These are phyloP conservation scores for Heliconius ethilla DNA, from an alignment of 2,888 invertebrate species.

Conservation along the genomic window DNA sequence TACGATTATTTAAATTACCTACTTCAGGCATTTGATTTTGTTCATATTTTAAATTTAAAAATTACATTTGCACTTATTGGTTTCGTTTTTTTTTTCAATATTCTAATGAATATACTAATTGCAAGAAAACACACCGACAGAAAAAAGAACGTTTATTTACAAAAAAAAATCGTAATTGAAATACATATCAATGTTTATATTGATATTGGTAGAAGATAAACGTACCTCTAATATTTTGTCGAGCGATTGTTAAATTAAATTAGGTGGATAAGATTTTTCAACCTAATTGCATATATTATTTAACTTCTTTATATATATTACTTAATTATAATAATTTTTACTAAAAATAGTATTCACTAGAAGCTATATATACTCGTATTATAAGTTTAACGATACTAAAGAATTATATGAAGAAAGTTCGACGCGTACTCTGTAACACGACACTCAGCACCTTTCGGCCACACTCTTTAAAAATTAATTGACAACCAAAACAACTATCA, in stretches of 20 bases:
- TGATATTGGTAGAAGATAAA: slow-evolving; percentile 9
- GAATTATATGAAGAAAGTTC: background rate
- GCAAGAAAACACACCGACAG: background rate
- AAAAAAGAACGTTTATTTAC: background rate
- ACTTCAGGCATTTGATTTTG: no score
- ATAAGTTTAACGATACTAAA: background rate
- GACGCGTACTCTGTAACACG: background rate
- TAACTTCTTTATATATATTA: background rate
- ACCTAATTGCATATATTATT: background rate
- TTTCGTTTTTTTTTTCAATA: background rate
- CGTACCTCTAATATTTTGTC: slow-evolving; percentile 8
- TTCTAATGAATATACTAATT: background rate
- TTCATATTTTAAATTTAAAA: no score
- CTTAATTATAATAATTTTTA: background rate
- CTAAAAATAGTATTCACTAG: background rate
- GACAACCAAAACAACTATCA: slow-evolving; percentile 3
- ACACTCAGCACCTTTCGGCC: background rate
- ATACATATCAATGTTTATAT: slow-evolving; percentile 1
- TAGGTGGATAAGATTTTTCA: background rate
- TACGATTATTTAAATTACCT: no score
- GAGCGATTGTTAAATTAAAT: slow-evolving; percentile 12
- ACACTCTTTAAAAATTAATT: slow-evolving; percentile 25
- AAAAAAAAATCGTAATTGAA: background rate
- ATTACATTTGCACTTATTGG: no score
- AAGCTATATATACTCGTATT: background rate